Base-by-base conservation (phyloP, 2,888 invertebrate genomes). In the Gonocerus acuteangulatus region DNA sequence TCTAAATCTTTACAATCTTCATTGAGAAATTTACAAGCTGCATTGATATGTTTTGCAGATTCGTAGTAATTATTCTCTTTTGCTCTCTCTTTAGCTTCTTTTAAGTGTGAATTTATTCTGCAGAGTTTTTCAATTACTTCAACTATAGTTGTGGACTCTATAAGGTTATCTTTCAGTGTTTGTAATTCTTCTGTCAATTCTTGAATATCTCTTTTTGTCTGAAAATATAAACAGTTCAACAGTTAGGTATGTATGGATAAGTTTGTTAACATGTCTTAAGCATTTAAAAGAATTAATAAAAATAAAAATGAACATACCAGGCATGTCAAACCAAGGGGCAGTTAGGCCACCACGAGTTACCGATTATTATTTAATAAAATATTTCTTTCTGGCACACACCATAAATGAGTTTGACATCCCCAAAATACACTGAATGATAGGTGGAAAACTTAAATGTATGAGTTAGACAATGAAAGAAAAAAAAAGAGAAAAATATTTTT, bases 151-250 rank as follows among this genome's bases (percentile, higher is more conserved):
- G 78, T 77, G 0, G 81, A 75, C 67, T 80, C 80, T 62, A 80
- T 74, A 45, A 87, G 72, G 34, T 79, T 75, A 13, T 74, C 71
- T 0, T 80, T 76, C 45, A 84, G 74, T 61, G 75, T 75, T 42
- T 82, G 77, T 66, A 87, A 74, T 69, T 83, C 83, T 49, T 79
- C 78, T 54, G 80, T 79, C 0, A 83, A 82, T 61, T 81, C 78
- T 2, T 77, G 73, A 42, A 87, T 75, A 66, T 84, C 81, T 19
- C 78, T 76, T 72, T 81, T 80, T 0, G 82, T 81, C 76, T 76
- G 62, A 15, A 39, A 39, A 39, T 9, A 32, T 9, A 32, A 32
- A 32, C n/a, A n/a, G n/a, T n/a, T n/a, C n/a, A n/a, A n/a, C n/a
- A n/a, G n/a, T n/a, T n/a, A n/a, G n/a, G 15, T 11, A 11, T 11